phyloP scores from a whole-genome alignment of 64 coral and sea anemone species.

The Montipora sp. region DNA sequence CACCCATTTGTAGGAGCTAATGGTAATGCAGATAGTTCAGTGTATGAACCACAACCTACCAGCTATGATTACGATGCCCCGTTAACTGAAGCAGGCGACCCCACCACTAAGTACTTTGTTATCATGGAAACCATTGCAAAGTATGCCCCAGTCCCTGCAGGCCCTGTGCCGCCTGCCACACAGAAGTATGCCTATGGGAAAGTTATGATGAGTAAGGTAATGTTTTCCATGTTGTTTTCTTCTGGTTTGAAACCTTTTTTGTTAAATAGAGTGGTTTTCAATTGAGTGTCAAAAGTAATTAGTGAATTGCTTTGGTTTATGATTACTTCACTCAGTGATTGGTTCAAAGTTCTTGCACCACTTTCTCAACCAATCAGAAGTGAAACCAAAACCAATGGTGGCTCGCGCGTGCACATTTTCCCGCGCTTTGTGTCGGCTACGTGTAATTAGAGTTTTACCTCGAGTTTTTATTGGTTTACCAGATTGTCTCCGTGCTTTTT shows the following conservation, averaged over 20 bases:
- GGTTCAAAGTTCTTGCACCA: too few relatives aligned
- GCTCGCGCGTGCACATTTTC: too few relatives aligned
- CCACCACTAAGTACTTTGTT: constrained; percentile 63
- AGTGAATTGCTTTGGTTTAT: too few relatives aligned
- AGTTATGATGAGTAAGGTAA: constrained; percentile 64
- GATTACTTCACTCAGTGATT: too few relatives aligned
- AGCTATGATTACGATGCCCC: constrained; percentile 87
- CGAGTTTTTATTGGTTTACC: too few relatives aligned
- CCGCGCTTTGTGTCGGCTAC: too few relatives aligned
- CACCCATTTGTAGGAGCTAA: constrained; percentile 44
- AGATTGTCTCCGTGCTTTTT: too few relatives aligned
- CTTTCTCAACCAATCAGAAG: too few relatives aligned
- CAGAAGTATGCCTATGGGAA: constrained; percentile 82
- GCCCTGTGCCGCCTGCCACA: constrained; percentile 46
- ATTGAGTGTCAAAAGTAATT: too few relatives aligned
- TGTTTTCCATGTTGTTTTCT: neutral
- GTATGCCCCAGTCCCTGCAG: constrained; percentile 56
- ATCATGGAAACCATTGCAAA: constrained; percentile 60
- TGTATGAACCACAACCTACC: constrained; percentile 64
- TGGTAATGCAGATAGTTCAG: neutral
- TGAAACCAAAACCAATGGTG: too few relatives aligned
- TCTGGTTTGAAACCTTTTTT: neutral
- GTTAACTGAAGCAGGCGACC: constrained; percentile 65
- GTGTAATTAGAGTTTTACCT: too few relatives aligned
- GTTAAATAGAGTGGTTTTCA: too few relatives aligned